Evolutionary conservation across 2,888 invertebrate genomes (phyloP).

Genomic region (Lithophane socia): DNA sequence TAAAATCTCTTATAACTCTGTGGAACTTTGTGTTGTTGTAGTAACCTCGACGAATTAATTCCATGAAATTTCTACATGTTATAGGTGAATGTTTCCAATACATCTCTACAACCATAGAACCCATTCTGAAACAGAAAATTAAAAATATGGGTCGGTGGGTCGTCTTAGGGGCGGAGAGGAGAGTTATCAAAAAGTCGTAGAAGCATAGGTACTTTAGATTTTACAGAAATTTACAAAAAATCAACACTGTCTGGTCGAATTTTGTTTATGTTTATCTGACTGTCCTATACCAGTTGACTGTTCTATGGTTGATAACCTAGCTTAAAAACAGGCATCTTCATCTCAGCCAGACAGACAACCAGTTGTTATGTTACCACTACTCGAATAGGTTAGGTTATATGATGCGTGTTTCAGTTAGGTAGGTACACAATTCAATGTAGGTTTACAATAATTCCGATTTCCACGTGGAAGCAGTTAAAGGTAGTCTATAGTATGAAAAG

Average conservation of each 20-base stretch:
- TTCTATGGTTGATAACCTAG: neutral
- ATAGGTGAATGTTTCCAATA: slow-evolving; percentile 99
- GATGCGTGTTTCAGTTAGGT: neutral
- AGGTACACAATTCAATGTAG: neutral
- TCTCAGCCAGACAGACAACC: neutral
- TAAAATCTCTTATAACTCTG: slow-evolving; percentile 97
- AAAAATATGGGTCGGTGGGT: neutral
- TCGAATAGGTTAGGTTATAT: neutral
- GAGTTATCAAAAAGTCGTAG: neutral
- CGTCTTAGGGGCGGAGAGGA: too few species aligned
- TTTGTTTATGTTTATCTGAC: neutral
- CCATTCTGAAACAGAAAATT: slow-evolving; percentile 93
- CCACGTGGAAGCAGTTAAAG: neutral
- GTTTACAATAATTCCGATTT: neutral
- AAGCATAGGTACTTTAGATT: neutral
- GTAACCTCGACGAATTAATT: slow-evolving; percentile 97
- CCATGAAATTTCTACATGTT: slow-evolving; percentile 99
- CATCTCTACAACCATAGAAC: slow-evolving; percentile 96
- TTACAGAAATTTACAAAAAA: neutral
- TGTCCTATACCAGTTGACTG: neutral
- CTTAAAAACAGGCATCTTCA: neutral
- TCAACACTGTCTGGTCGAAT: neutral
- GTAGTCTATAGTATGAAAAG: neutral
- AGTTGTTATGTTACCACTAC: neutral
- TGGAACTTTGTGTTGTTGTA: slow-evolving; percentile 99